Base-by-base conservation (phyloP, 2,113 vertebrate species). In the Physeter macrocephalus region DNA sequence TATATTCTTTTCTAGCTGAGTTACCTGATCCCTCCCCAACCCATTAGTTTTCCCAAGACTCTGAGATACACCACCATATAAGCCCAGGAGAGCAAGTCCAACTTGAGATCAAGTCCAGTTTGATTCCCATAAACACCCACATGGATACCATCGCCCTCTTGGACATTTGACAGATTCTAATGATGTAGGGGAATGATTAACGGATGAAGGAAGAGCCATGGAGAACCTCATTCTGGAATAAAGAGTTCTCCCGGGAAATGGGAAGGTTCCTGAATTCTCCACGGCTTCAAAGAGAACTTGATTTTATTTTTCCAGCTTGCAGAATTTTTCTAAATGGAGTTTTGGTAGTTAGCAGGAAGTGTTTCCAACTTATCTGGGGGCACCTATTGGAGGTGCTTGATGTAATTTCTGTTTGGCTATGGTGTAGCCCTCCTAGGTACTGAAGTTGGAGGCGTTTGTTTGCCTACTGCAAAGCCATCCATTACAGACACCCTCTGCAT, bases 171-270 rank as follows among this genome's bases (percentile, higher is more conserved):
- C 18, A 87, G 81, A 54, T 74, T 59, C 52, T 66, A 34, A 66
- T 10, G 62, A 93, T 6, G 12, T 3, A 27, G 46, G 11, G 31
- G 14, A 4, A 5, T 54, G 66, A 43, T 75, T 52, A 89, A 8
- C 0, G 0, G 25, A 34, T 13, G 20, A 64, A 52, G 29, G 17
- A 43, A 75, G 36, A 29, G 36, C 69, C 36, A 4, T 0, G 9
- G 88, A 52, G 43, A 39, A 20, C n/a, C 7, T 31, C 1, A 4
- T 31, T 72, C 72, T 77, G 17, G 29, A 90, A 85, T 66, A 67
- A 75, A 91, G 61, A 6, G 1, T 74, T 89, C 66, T 84, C 36
- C 5, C 20, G 49, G 15, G 66, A 69, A 64, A 67, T 36, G 71
- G 18, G 10, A 57, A 54, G 54, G n/a, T 66, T 43, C 86, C 20